A percentile compares a stretch with the other conserved stretches of the same genome.
Conservation (phyloP, 1,140 invertebrate genomes). For the Heterodera carotae region DNA sequence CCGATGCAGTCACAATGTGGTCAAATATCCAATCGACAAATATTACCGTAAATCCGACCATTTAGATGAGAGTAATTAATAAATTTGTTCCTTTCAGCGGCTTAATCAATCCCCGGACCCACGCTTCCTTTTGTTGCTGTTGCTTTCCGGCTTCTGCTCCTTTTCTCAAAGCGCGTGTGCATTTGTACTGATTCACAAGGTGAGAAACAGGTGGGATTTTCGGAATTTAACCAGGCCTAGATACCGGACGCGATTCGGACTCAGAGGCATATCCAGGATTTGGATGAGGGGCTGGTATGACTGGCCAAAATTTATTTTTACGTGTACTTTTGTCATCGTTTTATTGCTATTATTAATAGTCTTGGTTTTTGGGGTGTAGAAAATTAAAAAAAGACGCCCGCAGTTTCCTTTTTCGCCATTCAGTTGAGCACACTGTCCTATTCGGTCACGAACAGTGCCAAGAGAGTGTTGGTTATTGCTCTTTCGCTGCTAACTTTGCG, state of each 20-base stretch:
- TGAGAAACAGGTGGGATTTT: too few relatives aligned
- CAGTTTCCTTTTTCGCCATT: neutral
- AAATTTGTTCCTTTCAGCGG: neutral
- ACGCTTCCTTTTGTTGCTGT: slow-evolving; percentile 70
- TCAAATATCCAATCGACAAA: slow-evolving; percentile 23
- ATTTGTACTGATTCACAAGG: slow-evolving; percentile 78
- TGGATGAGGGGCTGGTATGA: too few relatives aligned
- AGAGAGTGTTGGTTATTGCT: slow-evolving; percentile 87
- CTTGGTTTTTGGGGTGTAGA: too few relatives aligned
- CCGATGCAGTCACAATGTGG: slow-evolving; percentile 71
- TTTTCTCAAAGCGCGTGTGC: slow-evolving; percentile 93
- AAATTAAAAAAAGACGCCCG: too few relatives aligned
- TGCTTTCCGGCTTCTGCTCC: slow-evolving; percentile 82
- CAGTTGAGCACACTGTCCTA: slow-evolving; percentile 88
- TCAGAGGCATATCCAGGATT: too few relatives aligned
- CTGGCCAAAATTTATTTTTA: too few relatives aligned
- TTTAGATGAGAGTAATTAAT: neutral
- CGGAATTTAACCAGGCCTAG: too few relatives aligned
- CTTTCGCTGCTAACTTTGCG: slow-evolving; percentile 83
- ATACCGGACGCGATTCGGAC: too few relatives aligned
- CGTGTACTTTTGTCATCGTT: too few relatives aligned
- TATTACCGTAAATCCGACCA: neutral
- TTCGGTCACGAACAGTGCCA: slow-evolving; percentile 91
- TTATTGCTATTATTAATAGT: too few relatives aligned
- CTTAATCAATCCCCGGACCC: slow-evolving; percentile 39